These are phyloP conservation scores for Atethmia centrago DNA, from an alignment of 2,888 invertebrate genomes.

Conservation along the genomic window DNA sequence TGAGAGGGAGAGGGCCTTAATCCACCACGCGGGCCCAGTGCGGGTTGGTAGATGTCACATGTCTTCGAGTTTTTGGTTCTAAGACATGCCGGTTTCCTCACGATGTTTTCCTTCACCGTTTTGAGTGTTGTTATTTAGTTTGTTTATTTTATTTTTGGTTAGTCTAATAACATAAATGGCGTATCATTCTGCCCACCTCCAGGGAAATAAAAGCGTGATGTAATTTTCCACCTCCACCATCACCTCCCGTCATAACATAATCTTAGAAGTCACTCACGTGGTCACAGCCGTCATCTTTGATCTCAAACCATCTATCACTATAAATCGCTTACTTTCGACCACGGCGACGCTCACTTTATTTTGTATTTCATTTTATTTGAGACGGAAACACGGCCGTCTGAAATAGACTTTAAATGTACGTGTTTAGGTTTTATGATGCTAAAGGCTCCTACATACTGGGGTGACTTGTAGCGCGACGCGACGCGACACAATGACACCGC, in stretches of 20 bases:
- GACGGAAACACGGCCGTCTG: slow-evolving; percentile 26
- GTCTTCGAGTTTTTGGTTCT: too few relatives aligned
- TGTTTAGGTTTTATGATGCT: slow-evolving; percentile 3
- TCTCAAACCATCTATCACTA: slow-evolving; percentile 34
- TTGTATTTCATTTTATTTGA: slow-evolving; percentile 18
- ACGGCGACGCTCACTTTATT: slow-evolving; percentile 20
- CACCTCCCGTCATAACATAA: slow-evolving; percentile 1
- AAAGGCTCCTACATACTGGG: too few relatives aligned
- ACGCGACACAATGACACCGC: too few relatives aligned
- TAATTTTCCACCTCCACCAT: not conserved
- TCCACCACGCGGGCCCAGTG: too few relatives aligned
- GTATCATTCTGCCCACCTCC: not conserved
- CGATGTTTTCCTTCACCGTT: too few relatives aligned
- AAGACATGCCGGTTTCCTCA: too few relatives aligned
- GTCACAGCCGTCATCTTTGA: slow-evolving; percentile 37
- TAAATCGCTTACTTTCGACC: slow-evolving; percentile 18
- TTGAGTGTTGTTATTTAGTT: too few relatives aligned
- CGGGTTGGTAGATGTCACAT: too few relatives aligned
- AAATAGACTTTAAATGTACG: slow-evolving; percentile 49
- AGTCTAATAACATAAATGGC: too few relatives aligned
- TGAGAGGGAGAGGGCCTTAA: too few relatives aligned
- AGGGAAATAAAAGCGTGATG: not conserved
- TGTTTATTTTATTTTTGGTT: too few relatives aligned
- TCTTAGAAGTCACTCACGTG: slow-evolving; percentile 18
- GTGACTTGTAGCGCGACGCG: too few relatives aligned